Evolutionary conservation across 2,888 invertebrate species (phyloP).

Genomic region (Cataglyphis livida): DNA sequence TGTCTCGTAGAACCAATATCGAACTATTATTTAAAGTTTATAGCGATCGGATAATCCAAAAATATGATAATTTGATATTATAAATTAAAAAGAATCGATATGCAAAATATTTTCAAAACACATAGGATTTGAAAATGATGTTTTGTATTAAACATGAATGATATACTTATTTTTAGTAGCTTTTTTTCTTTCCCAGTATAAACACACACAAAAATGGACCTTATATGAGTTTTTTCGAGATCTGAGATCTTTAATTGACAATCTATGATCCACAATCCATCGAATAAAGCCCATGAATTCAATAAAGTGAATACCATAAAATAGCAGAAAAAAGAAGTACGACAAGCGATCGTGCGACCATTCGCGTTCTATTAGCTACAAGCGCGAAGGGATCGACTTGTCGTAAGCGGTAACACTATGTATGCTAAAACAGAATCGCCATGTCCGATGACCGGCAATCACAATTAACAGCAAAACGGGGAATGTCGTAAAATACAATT

Average conservation of each 20-base stretch:
- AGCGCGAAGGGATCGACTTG: slow-evolving; percentile 4
- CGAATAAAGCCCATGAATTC: neutral
- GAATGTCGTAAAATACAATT: slow-evolving; percentile 85
- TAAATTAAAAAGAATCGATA: neutral
- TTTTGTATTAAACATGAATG: neutral
- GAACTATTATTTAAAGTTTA: neutral
- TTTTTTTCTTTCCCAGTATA: neutral
- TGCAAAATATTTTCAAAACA: neutral
- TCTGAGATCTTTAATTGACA: neutral
- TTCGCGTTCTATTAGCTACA: neutral
- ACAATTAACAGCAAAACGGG: slow-evolving; percentile 84
- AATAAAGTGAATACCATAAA: neutral
- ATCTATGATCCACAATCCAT: neutral
- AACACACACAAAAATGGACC: neutral
- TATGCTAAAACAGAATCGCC: slow-evolving; percentile 71
- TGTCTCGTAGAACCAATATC: neutral
- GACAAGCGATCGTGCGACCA: neutral
- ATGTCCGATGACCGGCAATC: slow-evolving; percentile 80
- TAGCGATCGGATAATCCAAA: neutral
- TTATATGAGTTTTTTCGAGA: neutral
- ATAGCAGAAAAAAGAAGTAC: neutral
- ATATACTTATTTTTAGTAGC: neutral
- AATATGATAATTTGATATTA: neutral
- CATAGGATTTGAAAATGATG: neutral
- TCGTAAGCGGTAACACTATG: slow-evolving; percentile 60